A percentile compares a stretch with the other conserved stretches of the same genome.
Conservation (phyloP, 2,888 invertebrate species). For the Tetragonula carbonaria region DNA sequence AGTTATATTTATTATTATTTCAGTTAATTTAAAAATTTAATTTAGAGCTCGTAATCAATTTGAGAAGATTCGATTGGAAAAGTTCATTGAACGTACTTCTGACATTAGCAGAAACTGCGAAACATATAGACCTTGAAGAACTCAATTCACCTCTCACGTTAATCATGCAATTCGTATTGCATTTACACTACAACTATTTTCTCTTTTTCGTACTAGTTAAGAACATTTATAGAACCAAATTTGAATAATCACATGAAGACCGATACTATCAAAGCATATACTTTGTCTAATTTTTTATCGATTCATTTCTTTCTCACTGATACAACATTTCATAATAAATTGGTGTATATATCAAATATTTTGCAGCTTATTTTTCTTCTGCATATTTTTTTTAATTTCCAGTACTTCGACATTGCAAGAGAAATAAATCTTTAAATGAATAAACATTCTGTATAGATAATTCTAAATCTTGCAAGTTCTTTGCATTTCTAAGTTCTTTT, state of each 20-base stretch:
- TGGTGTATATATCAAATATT: not conserved
- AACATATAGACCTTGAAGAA: constrained; percentile 41
- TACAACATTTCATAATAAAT: not conserved
- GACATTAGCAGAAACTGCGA: constrained; percentile 8
- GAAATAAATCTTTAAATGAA: not conserved
- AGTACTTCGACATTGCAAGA: not conserved
- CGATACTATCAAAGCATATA: not conserved
- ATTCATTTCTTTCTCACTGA: too few relatives aligned
- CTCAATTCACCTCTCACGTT: constrained; percentile 52
- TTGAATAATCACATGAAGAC: constrained; percentile 2
- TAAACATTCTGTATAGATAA: not conserved
- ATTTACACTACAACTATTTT: constrained; percentile 23
- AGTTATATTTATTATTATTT: not conserved
- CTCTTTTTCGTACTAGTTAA: constrained; percentile 26
- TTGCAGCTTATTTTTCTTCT: too few relatives aligned
- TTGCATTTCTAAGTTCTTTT: not conserved
- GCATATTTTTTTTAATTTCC: not conserved
- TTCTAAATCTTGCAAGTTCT: not conserved
- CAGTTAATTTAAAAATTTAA: not conserved
- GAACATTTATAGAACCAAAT: not conserved
- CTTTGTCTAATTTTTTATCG: not conserved
- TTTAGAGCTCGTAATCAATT: not conserved
- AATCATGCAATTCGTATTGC: constrained; percentile 27
- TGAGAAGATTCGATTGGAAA: not conserved
- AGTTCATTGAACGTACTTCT: not conserved